Percentiles rank a stretch among this genome's conserved stretches.
Conservation (phyloP, 2,113 vertebrate species). For the Pterocles orientalis region DNA sequence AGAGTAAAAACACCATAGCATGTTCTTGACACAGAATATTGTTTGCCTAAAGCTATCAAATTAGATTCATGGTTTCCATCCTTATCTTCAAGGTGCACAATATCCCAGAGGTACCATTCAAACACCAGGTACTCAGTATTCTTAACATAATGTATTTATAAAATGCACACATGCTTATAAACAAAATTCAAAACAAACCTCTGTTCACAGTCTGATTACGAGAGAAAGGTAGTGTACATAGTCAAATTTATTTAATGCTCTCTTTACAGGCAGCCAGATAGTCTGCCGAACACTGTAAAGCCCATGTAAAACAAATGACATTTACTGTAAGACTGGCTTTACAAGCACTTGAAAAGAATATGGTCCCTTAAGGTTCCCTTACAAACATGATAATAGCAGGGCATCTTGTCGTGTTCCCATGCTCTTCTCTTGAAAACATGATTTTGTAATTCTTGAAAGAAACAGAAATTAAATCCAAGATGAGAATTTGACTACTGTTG, state of each 20-base stretch:
- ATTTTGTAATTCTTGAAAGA: neutral
- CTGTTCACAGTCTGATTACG: neutral
- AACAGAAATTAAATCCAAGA: neutral
- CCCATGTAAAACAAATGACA: neutral
- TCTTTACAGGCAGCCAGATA: neutral
- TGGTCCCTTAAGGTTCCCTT: neutral
- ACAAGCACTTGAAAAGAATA: neutral
- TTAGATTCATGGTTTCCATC: neutral
- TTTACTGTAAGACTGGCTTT: neutral
- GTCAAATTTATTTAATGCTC: neutral
- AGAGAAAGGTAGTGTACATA: neutral
- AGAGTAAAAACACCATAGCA: neutral
- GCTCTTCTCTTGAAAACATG: neutral
- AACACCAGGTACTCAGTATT: neutral
- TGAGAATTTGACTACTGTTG: neutral
- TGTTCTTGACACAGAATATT: neutral
- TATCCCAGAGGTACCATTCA: neutral
- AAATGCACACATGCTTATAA: neutral
- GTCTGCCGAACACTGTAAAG: neutral
- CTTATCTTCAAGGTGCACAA: conserved; percentile 14
- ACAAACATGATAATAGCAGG: neutral
- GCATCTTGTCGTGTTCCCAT: neutral
- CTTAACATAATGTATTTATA: neutral
- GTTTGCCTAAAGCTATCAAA: neutral
- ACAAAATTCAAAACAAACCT: neutral